Base-by-base conservation (phyloP, 1,140 invertebrate species). In the Lamellibrachia luymesi region DNA sequence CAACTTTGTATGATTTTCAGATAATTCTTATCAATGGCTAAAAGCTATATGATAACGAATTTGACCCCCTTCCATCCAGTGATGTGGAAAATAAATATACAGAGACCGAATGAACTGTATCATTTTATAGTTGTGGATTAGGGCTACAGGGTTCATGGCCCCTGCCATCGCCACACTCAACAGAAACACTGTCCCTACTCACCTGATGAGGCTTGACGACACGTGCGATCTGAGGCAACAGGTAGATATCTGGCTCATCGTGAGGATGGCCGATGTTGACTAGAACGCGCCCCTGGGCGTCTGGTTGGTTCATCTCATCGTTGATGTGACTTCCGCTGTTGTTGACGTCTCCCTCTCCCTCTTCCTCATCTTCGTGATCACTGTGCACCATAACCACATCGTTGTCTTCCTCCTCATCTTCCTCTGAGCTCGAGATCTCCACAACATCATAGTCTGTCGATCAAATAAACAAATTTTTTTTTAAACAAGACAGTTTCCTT, bases 181-280 rank as follows among this genome's bases (percentile, higher is more conserved):
- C 38, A 0, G 38, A 38, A 38, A 38, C 38, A 0, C 38, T 38
- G 50, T 64, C 92, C 25, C 17, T 52, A 92, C 92, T 94, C 94
- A 97, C 97, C 96, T 98, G 98, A 97, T 99, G 99, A 6, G 99
- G 98, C 97, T 99, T 99, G 64, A 99, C 98, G 92, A 98, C 97
- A 94, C 97, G 97, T 0, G 98, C 98, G 92, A 99, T 98, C 96
- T 99, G 98, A 2, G 98, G 98, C 7, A 99, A 98, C 64, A 99
- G 97, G 96, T 98, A 99, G 91, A 99, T 98, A 95, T 99, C 99
- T 49, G 98, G 97, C 95, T 99, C 99, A 92, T 97, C 97, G 90
- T 98, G 97, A 0, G 98, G 98, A 97, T 99, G 99, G n/a, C 98
- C 99, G 90, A 99, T 98, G 96, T 99, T 99, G 50, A 99, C 98